Evolutionary conservation across 2,888 invertebrate genomes (phyloP).

Genomic region (Ennomos erosarius): DNA sequence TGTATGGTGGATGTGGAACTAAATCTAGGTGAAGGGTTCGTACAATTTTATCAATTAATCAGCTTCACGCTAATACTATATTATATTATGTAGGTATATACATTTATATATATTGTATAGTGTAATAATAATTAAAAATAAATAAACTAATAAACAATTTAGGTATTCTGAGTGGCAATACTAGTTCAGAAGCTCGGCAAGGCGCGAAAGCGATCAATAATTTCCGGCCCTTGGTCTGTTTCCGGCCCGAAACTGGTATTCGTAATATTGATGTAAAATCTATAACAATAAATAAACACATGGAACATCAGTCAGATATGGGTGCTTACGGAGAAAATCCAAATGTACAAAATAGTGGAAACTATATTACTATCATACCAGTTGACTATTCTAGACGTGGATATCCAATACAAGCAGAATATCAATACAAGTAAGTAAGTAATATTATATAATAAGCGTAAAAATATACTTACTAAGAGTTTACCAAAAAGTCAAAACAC

Average conservation of each 20-base stretch:
- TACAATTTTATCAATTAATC: too few relatives aligned
- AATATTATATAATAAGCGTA: too few relatives aligned
- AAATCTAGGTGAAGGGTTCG: too few relatives aligned
- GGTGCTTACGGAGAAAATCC: conserved; percentile 79
- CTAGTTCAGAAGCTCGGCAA: conserved; percentile 23
- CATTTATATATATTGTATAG: too few relatives aligned
- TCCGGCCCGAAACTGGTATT: conserved; percentile 27
- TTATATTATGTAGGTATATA: too few relatives aligned
- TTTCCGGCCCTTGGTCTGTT: conserved; percentile 47
- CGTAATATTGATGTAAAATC: conserved; percentile 27
- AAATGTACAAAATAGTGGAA: conserved; percentile 79
- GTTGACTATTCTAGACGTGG: conserved; percentile 85
- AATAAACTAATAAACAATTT: background rate
- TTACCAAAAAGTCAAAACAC: too few relatives aligned
- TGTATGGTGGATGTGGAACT: too few relatives aligned
- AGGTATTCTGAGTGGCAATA: conserved; percentile 50
- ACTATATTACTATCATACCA: conserved; percentile 86
- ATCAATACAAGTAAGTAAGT: conserved; percentile 82
- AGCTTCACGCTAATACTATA: too few relatives aligned
- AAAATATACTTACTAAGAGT: too few relatives aligned
- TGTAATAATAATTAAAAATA: too few relatives aligned
- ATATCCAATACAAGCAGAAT: conserved; percentile 84
- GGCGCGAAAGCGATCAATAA: conserved; percentile 74
- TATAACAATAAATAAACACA: conserved; percentile 45
- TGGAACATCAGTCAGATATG: conserved; percentile 81